Conservation (phyloP, 2,888 invertebrate species). For the Lasioglossum figueresi region DNA sequence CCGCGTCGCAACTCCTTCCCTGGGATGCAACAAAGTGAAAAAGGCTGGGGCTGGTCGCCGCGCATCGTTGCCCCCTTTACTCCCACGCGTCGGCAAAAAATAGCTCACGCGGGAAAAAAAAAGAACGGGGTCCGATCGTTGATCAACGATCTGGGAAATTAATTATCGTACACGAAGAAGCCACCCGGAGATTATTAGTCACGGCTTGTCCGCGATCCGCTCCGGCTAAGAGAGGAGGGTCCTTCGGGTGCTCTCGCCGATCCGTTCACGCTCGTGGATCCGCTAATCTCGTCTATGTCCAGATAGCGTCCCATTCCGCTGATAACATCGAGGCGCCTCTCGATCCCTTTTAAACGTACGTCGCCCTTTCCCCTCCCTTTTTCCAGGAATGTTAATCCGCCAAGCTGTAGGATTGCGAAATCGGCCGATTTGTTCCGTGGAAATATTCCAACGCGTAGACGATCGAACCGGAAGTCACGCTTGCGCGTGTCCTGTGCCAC, state of each 20-base stretch:
- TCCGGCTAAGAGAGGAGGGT: slow-evolving; percentile 58
- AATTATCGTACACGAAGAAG: slow-evolving; percentile 66
- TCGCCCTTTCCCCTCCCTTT: background rate
- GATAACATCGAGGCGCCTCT: slow-evolving; percentile 58
- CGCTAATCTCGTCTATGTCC: slow-evolving; percentile 78
- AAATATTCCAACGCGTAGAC: slow-evolving; percentile 43
- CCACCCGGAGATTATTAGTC: slow-evolving; percentile 69
- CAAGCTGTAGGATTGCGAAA: background rate
- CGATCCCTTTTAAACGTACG: slow-evolving; percentile 34
- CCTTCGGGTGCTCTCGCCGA: slow-evolving; percentile 49
- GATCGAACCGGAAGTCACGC: slow-evolving; percentile 61
- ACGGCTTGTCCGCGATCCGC: slow-evolving; percentile 57
- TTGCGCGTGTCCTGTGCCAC: slow-evolving; percentile 41
- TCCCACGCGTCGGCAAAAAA: slow-evolving; percentile 54
- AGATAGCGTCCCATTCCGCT: slow-evolving; percentile 74
- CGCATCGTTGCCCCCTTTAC: slow-evolving; percentile 60
- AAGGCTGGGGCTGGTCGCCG: slow-evolving; percentile 57
- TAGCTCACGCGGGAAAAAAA: slow-evolving; percentile 52
- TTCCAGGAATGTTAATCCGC: background rate
- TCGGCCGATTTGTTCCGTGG: slow-evolving; percentile 37
- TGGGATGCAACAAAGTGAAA: slow-evolving; percentile 59
- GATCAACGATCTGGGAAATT: slow-evolving; percentile 71
- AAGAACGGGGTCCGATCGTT: slow-evolving; percentile 55
- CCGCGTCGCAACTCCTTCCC: slow-evolving; percentile 44
- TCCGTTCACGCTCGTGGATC: slow-evolving; percentile 61